Percentiles rank a stretch among this genome's conserved stretches.
These are phyloP conservation scores for Agrochola macilenta DNA, from an alignment of 2,888 invertebrate genomes.

Conservation along the genomic window DNA sequence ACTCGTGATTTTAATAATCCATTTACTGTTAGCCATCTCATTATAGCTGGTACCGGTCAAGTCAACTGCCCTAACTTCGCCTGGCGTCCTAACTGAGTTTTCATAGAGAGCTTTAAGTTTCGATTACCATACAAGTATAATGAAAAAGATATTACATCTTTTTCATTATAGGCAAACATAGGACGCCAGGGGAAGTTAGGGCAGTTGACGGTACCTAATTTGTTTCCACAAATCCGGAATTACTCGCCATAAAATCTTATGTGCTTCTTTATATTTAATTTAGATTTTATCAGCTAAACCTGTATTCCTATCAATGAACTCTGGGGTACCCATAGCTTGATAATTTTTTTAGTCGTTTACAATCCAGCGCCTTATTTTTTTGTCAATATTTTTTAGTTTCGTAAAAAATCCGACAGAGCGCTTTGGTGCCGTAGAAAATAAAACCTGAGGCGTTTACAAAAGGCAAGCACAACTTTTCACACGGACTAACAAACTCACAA, in stretches of 20 bases:
- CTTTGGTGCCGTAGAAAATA: conserved; percentile 19
- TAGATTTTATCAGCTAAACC: conserved; percentile 13
- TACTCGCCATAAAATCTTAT: conserved; percentile 19
- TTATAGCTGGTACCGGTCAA: conserved; percentile 25
- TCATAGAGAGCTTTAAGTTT: no score
- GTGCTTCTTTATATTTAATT: neutral
- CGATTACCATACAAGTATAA: no score
- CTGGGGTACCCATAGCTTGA: neutral
- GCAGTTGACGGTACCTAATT: no score
- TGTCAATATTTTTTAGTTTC: neutral
- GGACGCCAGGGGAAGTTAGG: no score
- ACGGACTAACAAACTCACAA: conserved; percentile 38
- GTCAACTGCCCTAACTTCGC: no score
- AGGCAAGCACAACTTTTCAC: conserved; percentile 55
- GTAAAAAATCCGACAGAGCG: conserved; percentile 1
- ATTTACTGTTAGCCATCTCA: conserved; percentile 27
- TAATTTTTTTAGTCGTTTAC: neutral
- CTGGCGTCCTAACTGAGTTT: no score
- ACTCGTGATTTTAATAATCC: neutral
- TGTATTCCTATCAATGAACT: conserved; percentile 20
- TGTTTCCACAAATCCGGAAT: conserved; percentile 35
- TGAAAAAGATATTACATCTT: no score
- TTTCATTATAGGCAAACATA: no score
- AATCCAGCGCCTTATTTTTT: neutral
- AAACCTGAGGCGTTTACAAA: conserved; percentile 25